phyloP scores from a whole-genome alignment of 2,888 invertebrate species.

The Metalampra italica region DNA sequence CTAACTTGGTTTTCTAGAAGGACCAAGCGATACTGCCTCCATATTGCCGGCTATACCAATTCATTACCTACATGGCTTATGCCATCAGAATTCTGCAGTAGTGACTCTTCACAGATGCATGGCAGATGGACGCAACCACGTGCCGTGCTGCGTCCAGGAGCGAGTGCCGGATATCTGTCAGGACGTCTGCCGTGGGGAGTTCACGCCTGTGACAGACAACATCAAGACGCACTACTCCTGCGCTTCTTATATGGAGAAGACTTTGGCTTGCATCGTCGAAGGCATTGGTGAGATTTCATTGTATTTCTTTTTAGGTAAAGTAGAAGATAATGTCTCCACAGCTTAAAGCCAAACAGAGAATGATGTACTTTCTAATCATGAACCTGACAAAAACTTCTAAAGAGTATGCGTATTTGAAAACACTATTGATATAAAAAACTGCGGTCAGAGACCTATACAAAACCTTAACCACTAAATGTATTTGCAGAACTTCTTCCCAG shows the following conservation, averaged over 20 bases:
- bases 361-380: too few species aligned
- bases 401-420: too few species aligned
- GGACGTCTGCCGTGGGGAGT: constrained; percentile 91
- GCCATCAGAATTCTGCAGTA: neutral
- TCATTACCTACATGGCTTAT: too few species aligned
- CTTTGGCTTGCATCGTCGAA: constrained; percentile 89
- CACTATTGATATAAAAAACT: too few species aligned
- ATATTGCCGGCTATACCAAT: too few species aligned
- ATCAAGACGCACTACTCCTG: constrained; percentile 92
- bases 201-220: constrained; percentile 89
- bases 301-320: neutral
- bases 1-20: too few species aligned
- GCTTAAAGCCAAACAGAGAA: too few species aligned
- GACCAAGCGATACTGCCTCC: too few species aligned
- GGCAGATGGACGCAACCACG: constrained; percentile 91
- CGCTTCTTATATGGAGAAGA: constrained; percentile 88
- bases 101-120: constrained; percentile 75
- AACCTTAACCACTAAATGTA: neutral
- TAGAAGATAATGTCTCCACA: too few species aligned
- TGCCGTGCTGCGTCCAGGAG: constrained; percentile 90
- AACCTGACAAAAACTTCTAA: too few species aligned
- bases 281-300: constrained; percentile 77
- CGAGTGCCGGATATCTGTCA: constrained; percentile 91
- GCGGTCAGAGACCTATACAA: neutral
- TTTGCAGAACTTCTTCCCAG: constrained; percentile 85